Percentiles rank a stretch among this genome's conserved stretches.
phyloP scores from a whole-genome alignment of 2,797 vertebrate species.

The Tadarida brasiliensis region DNA sequence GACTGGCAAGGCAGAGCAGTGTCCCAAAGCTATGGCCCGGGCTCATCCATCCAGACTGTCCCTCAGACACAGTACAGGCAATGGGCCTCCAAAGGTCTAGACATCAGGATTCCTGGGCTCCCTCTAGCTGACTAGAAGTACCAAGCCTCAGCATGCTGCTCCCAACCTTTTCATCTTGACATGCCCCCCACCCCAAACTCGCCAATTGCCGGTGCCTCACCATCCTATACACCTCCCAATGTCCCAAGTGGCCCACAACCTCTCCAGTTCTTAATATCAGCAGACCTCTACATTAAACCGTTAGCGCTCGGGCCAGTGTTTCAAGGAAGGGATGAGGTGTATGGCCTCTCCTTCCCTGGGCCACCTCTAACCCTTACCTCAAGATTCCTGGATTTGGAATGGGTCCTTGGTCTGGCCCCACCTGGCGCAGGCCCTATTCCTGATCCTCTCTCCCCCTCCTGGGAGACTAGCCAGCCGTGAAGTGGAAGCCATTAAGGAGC shows the following conservation, averaged over 20 bases:
- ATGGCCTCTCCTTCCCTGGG: neutral
- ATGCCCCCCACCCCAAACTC: neutral
- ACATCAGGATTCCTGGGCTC: neutral
- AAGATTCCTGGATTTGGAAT: neutral
- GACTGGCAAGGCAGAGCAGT: neutral
- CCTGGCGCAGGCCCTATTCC: neutral
- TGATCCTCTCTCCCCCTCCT: neutral
- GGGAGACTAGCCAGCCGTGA: conserved; percentile 35
- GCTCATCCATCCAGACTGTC: neutral
- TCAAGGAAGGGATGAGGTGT: neutral
- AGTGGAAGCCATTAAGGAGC: conserved; percentile 56
- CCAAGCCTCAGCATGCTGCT: neutral
- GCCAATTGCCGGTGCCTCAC: neutral
- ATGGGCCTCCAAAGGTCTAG: neutral
- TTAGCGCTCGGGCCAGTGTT: neutral
- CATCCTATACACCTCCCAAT: neutral
- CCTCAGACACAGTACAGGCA: neutral
- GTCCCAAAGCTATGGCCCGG: neutral
- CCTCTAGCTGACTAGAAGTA: neutral
- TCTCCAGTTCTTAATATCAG: neutral
- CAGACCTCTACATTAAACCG: neutral
- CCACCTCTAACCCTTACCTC: neutral
- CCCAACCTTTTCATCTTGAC: neutral
- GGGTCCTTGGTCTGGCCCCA: neutral
- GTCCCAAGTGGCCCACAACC: neutral